Evolutionary conservation across 37 sponge, comb jelly and placozoan species (phyloP), one percentile per base, ranked within the genome.

Genomic region (Geodia barretti): DNA sequence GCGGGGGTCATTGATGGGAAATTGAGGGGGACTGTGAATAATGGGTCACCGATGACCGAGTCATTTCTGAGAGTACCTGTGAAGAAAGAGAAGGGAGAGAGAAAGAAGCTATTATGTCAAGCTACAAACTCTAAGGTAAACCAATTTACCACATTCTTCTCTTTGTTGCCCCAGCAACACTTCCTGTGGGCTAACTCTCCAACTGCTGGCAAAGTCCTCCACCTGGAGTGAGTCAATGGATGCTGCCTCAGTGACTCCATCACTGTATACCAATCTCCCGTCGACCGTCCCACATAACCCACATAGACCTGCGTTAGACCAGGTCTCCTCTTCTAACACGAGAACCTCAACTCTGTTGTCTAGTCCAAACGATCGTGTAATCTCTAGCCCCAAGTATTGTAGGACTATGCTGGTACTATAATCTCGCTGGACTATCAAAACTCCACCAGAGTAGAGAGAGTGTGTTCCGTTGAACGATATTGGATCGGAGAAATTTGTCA

Each of bases 91-190:
- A 47, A 47, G 14, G 54, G 14, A 47, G 54, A 14, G 54, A 47
- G 54, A 14, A 47, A 47, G 14, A 47, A 47, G 11, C 54, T 7
- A 47, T 47, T 68, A 68, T 30, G 31, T 33, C 68, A 68, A 32
- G 68, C 34, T n/a, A n/a, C n/a, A n/a, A n/a, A n/a, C 34, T 26
- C n/a, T 29, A 64, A 64, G 29, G 30, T 64, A 7, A 21, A 29
- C 14, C 64, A 3, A 75, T 76, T 84, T 37, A 85, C 85, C 78
- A 61, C 85, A 85, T 1, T 85, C 78, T 19, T 14, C 64, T 24
- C 72, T 77, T 9, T 70, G 39, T 3, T 69, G 70, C 34, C 85
- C 42, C 38, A 77, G 42, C 60, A 77, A 54, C 72, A 60, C 72
- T 7, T 60, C 63, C 7, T 60, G 39, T 35, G 78, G 41, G 1